Base-by-base conservation (phyloP, 2,113 vertebrate species). In the Chlamydotis undulata region DNA sequence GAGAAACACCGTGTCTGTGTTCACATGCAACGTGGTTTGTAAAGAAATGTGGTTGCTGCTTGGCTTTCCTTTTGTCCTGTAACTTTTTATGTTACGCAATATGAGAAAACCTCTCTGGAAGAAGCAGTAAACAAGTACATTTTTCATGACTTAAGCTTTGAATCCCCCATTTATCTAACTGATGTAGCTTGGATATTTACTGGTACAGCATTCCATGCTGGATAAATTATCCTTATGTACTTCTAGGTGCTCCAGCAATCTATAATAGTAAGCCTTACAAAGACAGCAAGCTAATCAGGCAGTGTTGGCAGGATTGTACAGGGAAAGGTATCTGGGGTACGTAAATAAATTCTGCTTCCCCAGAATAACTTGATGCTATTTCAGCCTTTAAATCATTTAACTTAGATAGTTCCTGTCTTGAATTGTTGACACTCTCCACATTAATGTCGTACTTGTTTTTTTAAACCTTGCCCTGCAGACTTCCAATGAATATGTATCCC, bases 281-380 rank as follows among this genome's bases (percentile, higher is more conserved):
- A 73, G 95, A 90, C 82, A 91, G 83, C 41, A 61, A 87, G 82
- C 82, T 47, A 74, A 83, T 82, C 88, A 65, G 78, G 60, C 22
- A 47, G 77, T 56, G 60, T 77, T 76, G 88, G 65, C 80, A 81
- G 89, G 59, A 93, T 47, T 61, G 65, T 78, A 87, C 80, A 71
- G 55, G 70, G 47, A 86, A 89, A 93, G 64, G 68, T 97, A 52
- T 95, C 69, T 70, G 64, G 49, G 89, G 84, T 94, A 45, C 79
- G 93, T 87, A 95, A 97, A 91, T 86, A 93, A 87, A 96, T 77
- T 82, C 74, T 41, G 29, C 94, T 81, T 83, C 39, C 73, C 50
- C 41, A 74, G 76, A 94, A 83, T 57, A 87, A 56, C 63, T 61
- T 78, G 65, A 43, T 65, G 60, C 33, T 78, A 57, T 65, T 95